These are phyloP conservation scores for Lerista edwardsae DNA, from an alignment of 2,797 vertebrate species.

Conservation along the genomic window DNA sequence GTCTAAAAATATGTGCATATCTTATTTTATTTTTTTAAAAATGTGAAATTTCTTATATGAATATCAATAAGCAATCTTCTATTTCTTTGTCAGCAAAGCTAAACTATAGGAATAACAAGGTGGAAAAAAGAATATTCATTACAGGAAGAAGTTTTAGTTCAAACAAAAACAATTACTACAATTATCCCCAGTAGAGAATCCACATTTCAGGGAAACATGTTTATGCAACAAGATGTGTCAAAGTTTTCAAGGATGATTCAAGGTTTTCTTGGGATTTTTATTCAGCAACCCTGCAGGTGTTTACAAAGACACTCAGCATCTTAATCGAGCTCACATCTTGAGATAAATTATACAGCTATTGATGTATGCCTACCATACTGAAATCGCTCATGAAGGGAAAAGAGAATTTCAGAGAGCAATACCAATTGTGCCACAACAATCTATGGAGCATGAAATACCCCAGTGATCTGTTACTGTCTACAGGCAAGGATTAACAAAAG, in stretches of 20 bases:
- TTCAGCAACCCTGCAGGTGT: constrained; percentile 52
- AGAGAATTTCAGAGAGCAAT: constrained; percentile 25
- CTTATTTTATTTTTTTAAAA: too few species aligned
- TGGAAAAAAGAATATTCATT: constrained; percentile 9
- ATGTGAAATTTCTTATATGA: too few species aligned
- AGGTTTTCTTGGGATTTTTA: constrained; percentile 51
- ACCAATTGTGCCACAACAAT: neutral
- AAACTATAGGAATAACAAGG: neutral
- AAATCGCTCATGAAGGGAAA: neutral
- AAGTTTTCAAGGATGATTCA: constrained; percentile 63
- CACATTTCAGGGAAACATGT: constrained; percentile 19
- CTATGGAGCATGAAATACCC: neutral
- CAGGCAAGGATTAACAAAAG: neutral
- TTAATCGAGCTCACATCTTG: constrained; percentile 26
- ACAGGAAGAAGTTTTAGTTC: constrained; percentile 11
- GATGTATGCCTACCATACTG: constrained; percentile 3
- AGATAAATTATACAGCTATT: constrained; percentile 26
- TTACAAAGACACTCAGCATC: constrained; percentile 17
- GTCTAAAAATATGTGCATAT: neutral
- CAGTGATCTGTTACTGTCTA: neutral
- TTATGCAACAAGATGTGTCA: constrained; percentile 28
- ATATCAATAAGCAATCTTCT: too few species aligned
- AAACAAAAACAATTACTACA: constrained; percentile 24
- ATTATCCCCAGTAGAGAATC: constrained; percentile 21
- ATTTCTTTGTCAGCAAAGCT: constrained; percentile 1